These are phyloP conservation scores for Thera obeliscata DNA, from an alignment of 2,888 invertebrate species.

Conservation along the genomic window DNA sequence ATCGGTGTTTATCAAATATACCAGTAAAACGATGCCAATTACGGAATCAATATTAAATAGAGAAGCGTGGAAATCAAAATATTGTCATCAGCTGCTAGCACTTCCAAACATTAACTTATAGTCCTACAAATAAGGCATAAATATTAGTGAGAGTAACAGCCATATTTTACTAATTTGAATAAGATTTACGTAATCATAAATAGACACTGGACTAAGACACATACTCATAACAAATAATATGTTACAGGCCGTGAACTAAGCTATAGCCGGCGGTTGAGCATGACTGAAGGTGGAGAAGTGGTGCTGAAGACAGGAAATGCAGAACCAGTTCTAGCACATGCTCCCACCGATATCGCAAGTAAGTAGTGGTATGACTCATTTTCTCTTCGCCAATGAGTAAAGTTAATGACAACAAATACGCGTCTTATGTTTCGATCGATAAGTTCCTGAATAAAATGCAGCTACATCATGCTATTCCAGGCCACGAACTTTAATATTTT, in stretches of 20 bases:
- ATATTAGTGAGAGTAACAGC: too few species aligned
- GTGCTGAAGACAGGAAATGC: conserved; percentile 74
- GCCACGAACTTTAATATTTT: too few species aligned
- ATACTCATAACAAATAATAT: background rate
- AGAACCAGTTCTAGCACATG: conserved; percentile 75
- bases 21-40: conserved; percentile 35
- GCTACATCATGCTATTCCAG: too few species aligned
- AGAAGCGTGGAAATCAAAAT: conserved; percentile 36
- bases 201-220: too few species aligned
- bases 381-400: background rate
- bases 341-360: conserved; percentile 79
- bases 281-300: conserved; percentile 78
- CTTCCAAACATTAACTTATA: background rate
- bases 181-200: too few species aligned
- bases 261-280: conserved; percentile 76
- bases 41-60: conserved; percentile 31
- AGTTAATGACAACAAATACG: too few species aligned
- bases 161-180: too few species aligned
- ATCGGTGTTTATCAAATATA: conserved; percentile 49
- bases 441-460: too few species aligned
- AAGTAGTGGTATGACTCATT: conserved; percentile 43
- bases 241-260: conserved; percentile 84
- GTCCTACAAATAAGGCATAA: too few species aligned
- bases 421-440: too few species aligned
- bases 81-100: conserved; percentile 6